Evolutionary conservation across 2,113 vertebrate genomes (phyloP).

Genomic region (Promerops cafer): DNA sequence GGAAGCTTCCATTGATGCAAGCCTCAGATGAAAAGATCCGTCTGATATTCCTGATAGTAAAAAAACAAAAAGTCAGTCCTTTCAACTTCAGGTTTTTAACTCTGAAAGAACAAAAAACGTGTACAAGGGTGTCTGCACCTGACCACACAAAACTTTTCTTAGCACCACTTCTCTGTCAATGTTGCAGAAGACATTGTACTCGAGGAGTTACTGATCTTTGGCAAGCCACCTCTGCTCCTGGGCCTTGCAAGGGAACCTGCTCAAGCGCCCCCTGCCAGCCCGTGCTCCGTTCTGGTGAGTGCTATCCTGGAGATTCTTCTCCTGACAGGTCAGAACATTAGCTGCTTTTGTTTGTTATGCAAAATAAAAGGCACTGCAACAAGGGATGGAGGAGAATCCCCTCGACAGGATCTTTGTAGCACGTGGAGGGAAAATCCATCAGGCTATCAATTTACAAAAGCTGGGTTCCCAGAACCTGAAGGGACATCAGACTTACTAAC

Average conservation of each 20-base stretch:
- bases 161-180: neutral
- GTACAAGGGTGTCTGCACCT: neutral
- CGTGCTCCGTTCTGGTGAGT: neutral
- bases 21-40: conserved; percentile 57
- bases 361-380: neutral
- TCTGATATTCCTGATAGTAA: conserved; percentile 20
- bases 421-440: neutral
- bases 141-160: neutral
- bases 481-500: neutral
- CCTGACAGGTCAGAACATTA: neutral
- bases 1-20: conserved; percentile 67
- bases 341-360: neutral
- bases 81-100: neutral
- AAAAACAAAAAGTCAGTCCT: neutral
- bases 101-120: neutral
- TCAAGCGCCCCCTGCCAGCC: neutral
- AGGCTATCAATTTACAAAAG: neutral
- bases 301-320: neutral
- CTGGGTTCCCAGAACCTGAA: neutral
- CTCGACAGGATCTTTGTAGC: neutral
- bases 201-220: fast-evolving
- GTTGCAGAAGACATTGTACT: neutral
- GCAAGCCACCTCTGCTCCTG: neutral
- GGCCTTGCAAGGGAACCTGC: neutral
- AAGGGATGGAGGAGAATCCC: neutral